Base-by-base conservation (phyloP, 1,140 invertebrate species). In the Oreohelix idahoensis region DNA sequence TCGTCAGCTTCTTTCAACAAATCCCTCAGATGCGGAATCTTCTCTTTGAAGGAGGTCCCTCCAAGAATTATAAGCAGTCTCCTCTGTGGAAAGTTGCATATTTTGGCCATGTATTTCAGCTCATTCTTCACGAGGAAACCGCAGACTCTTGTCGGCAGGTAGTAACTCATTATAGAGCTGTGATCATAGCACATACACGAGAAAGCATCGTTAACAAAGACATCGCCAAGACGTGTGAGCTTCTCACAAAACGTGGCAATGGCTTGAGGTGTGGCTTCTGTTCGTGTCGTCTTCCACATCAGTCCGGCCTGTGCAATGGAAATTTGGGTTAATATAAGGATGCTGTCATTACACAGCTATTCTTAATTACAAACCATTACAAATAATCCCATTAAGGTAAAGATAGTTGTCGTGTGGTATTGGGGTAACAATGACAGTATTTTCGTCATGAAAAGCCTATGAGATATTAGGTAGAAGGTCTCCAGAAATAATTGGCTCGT, bases 61-160 rank as follows among this genome's bases (percentile, higher is more conserved):
- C 75, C 75, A 8, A 77, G 26, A 35, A 77, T 77, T 1, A 77
- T 39, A 13, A 77, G 75, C 4, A 77, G 8, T n/a, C 29, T 51
- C 17, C 75, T 35, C 45, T 51, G 4, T 1, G 49, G 45, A 35
- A 23, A 32, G 51, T 77, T 77, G 75, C 42, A 77, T 5, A 58
- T 42, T 29, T 35, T 58, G 51, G 45, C 36, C 75, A 77, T 53
- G 49, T 77, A 77, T 36, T 69, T 66, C 11, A 79, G 78, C 38
- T 79, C 78, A 38, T 79, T 79, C 78, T 79, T 79, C 51, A 79
- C 53, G n/a, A 79, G 78, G 78, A 79, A 79, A 2, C 78, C 78
- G 38, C 53, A 66, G 29, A 69, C 78, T 23, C 58, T 11, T 0
- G 35, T 66, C 32, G 29, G 39, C 35, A 26, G 32, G 23, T 13